Base-by-base conservation (phyloP, 1,140 invertebrate species). In the Phymastichus coffea region DNA sequence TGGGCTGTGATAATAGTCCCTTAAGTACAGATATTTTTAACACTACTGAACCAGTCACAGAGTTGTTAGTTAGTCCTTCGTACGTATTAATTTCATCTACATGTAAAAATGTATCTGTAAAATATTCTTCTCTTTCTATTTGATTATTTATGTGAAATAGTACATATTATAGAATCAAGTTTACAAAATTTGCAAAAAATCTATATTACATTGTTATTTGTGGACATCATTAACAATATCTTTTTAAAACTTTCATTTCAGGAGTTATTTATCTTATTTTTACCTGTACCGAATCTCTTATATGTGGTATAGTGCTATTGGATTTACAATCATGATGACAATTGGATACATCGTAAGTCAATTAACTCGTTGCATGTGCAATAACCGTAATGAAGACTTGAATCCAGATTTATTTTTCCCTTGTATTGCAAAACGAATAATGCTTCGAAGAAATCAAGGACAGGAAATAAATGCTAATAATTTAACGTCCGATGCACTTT, bases 281-380 rank as follows among this genome's bases (percentile, higher is more conserved):
- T 76, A 74, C 52, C 54, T 88, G 1, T 90, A 92, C 68, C 81
- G 86, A 57, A 80, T 97, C 12, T 95, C 93, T 0, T 97, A 96
- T 70, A 85, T 95, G 83, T 97, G 93, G 89, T 90, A 89, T 71
- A 83, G 86, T 4, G 83, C 87, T 0, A 76, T 92, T 43, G 91
- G 89, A 47, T 86, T 90, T 60, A 3, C 83, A 0, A 68, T 86
- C 0, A 86, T 90, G 2, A 68, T 91, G 3, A 26, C 88, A 0
- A 64, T 90, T 49, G 90, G 90, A n/a, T 75, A 84, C 28, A n/a
- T 88, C 1, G 69, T 86, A 2, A 66, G 64, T 44, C 37, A 57
- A 19, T 22, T 66, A 35, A 48, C 7, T 37, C 47, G 37, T 15
- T 10, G 30, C 3, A 8, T 56, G 2, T 41, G 19, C 12, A 40